These are phyloP conservation scores for Eulemur albifrons DNA, from an alignment of 2,797 vertebrate species.

Conservation along the genomic window DNA sequence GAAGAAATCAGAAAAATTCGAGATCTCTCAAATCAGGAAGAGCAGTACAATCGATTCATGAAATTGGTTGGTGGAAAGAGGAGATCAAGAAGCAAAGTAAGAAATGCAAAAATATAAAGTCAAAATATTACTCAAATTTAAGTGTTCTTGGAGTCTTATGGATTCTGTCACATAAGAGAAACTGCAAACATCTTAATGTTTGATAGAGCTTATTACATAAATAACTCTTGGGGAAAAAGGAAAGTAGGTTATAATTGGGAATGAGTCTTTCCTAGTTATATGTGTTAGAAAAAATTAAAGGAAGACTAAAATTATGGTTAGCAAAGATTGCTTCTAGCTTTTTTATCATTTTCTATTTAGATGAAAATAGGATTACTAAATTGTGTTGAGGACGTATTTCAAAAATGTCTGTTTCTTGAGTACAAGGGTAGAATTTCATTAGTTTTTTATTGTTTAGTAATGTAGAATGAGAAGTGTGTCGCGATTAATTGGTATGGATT, in stretches of 20 bases:
- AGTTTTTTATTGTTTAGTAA: slow-evolving; percentile 21
- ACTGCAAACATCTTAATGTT: not conserved
- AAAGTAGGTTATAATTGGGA: not conserved
- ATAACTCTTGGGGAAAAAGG: not conserved
- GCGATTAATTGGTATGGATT: not conserved
- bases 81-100: slow-evolving; percentile 91
- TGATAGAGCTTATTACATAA: not conserved
- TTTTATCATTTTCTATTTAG: slow-evolving; percentile 34
- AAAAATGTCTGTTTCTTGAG: not conserved
- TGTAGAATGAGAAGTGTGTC: not conserved
- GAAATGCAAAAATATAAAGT: slow-evolving; percentile 33
- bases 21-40: slow-evolving; percentile 97
- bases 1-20: slow-evolving; percentile 96
- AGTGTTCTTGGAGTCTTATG: not conserved
- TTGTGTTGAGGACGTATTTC: not conserved
- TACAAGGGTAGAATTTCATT: not conserved
- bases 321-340: not conserved
- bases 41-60: slow-evolving; percentile 99
- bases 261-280: not conserved
- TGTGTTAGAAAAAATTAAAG: slow-evolving; percentile 15
- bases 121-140: not conserved
- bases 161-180: not conserved
- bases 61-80: slow-evolving; percentile 94
- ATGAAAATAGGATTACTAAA: slow-evolving; percentile 38
- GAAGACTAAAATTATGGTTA: slow-evolving; percentile 15